These are phyloP conservation scores for Caenorhabditis virilis DNA, from an alignment of 2,888 invertebrate genomes.

Conservation along the genomic window DNA sequence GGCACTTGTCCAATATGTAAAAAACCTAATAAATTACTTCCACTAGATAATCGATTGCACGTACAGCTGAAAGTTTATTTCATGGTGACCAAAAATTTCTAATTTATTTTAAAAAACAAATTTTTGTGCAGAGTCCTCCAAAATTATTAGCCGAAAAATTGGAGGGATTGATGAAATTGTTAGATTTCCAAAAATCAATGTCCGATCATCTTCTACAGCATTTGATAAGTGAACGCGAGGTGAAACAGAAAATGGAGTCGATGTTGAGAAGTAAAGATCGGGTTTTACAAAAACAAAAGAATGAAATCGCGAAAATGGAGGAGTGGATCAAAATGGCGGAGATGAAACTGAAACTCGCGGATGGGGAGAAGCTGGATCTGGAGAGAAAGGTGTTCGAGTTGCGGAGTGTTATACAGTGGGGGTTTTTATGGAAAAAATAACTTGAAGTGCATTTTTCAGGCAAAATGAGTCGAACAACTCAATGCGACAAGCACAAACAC, in stretches of 20 bases:
- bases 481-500: too few species aligned
- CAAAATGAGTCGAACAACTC: too few species aligned
- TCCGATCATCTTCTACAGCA: slow-evolving; percentile 14
- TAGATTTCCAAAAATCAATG: slow-evolving; percentile 19
- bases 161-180: slow-evolving; percentile 13
- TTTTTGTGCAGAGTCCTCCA: slow-evolving; percentile 10
- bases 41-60: slow-evolving; percentile 15
- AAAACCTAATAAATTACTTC: slow-evolving; percentile 14
- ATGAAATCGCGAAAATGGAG: slow-evolving; percentile 19
- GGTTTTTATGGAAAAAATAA: too few species aligned
- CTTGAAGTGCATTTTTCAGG: too few species aligned
- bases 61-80: slow-evolving; percentile 20
- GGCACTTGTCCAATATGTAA: slow-evolving; percentile 16
- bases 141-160: slow-evolving; percentile 10
- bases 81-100: neutral
- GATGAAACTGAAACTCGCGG: too few species aligned
- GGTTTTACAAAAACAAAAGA: slow-evolving; percentile 22
- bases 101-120: neutral
- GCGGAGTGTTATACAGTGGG: too few species aligned
- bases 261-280: neutral
- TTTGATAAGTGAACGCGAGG: slow-evolving; percentile 25
- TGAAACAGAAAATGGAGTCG: too few species aligned
- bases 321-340: slow-evolving; percentile 25
- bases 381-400: too few species aligned
- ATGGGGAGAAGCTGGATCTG: too few species aligned